Percentiles rank a stretch among this genome's conserved stretches.
phyloP scores from a whole-genome alignment of 2,113 vertebrate species.

The Odontesthes bonariensis region DNA sequence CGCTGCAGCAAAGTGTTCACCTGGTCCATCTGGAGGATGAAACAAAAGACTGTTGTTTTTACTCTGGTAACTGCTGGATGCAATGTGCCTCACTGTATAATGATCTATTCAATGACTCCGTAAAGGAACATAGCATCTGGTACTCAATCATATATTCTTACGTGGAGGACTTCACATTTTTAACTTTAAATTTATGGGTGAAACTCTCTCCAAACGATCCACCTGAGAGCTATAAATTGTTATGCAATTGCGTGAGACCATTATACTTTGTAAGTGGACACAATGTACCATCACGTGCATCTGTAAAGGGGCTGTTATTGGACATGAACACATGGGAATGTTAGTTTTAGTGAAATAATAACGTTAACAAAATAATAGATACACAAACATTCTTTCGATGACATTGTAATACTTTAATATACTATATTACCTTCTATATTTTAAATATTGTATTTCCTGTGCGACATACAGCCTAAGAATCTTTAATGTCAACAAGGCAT shows the following conservation, averaged over 20 bases:
- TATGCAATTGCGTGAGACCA: slow-evolving; percentile 36
- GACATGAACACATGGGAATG: neutral
- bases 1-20: neutral
- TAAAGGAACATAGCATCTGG: slow-evolving; percentile 27
- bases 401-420: neutral
- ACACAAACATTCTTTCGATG: neutral
- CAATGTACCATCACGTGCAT: slow-evolving; percentile 28
- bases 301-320: neutral
- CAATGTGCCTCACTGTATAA: slow-evolving; percentile 22
- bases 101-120: slow-evolving; percentile 62
- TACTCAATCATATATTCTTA: slow-evolving; percentile 32
- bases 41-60: slow-evolving; percentile 44
- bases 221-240: slow-evolving; percentile 56
- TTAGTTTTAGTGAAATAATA: neutral
- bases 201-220: slow-evolving; percentile 47
- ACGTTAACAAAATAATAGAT: neutral
- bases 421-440: neutral
- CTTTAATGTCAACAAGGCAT: neutral
- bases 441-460: neutral
- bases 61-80: neutral
- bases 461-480: neutral
- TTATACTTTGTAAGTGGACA: slow-evolving; percentile 29
- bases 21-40: slow-evolving; percentile 41
- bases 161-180: slow-evolving; percentile 20
- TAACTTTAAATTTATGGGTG: slow-evolving; percentile 46